A percentile compares a stretch with the other conserved stretches of the same genome.
Conservation (phyloP, 35 echinoderm and acorn worm species). For the Apostichopus californicus region DNA sequence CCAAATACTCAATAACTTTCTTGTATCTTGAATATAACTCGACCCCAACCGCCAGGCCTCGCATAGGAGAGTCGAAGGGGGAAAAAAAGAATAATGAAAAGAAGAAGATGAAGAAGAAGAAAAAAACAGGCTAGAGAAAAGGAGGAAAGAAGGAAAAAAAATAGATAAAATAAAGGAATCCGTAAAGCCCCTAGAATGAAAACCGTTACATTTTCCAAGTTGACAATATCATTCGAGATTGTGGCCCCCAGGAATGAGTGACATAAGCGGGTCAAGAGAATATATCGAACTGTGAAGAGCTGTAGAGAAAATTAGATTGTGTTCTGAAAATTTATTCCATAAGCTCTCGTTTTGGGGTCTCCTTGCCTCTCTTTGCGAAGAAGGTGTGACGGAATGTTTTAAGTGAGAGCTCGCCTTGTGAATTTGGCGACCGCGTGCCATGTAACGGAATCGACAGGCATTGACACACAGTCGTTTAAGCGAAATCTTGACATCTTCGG, state of each 20-base stretch:
- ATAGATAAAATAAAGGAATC: neutral
- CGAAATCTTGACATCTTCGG: slow-evolving; percentile 6
- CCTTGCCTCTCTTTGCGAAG: slow-evolving; percentile 52
- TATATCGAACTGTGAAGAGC: slow-evolving; percentile 49
- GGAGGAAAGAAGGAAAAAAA: neutral
- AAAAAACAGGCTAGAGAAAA: neutral
- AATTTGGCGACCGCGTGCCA: slow-evolving; percentile 35
- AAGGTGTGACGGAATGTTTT: slow-evolving; percentile 57
- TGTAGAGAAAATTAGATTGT: slow-evolving; percentile 60
- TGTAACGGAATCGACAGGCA: slow-evolving; percentile 54
- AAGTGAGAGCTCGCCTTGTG: slow-evolving; percentile 33
- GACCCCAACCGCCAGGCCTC: slow-evolving; percentile 48
- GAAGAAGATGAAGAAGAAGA: neutral
- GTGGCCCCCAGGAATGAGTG: slow-evolving; percentile 59
- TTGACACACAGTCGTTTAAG: neutral
- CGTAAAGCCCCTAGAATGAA: slow-evolving; percentile 45
- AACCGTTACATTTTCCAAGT: slow-evolving; percentile 60
- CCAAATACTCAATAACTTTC: slow-evolving; percentile 45
- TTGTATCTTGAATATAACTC: slow-evolving; percentile 35
- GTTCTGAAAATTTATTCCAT: slow-evolving; percentile 70
- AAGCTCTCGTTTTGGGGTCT: slow-evolving; percentile 58
- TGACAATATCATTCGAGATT: slow-evolving; percentile 59
- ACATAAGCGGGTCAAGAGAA: slow-evolving; percentile 69
- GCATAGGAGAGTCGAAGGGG: neutral
- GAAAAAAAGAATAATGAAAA: neutral